Conservation (phyloP, 2,113 vertebrate genomes). For the Zeus faber region DNA sequence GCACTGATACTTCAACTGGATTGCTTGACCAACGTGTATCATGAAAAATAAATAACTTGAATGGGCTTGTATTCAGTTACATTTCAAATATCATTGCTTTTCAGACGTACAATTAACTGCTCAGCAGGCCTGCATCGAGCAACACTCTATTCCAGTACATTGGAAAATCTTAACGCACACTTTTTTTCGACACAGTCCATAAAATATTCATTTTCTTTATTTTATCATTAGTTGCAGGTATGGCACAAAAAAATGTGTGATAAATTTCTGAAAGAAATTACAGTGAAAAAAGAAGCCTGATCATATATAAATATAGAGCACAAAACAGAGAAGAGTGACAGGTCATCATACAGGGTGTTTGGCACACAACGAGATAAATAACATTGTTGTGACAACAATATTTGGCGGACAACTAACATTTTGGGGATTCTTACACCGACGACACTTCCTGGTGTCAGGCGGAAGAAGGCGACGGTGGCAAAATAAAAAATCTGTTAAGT, state of each 20-base stretch:
- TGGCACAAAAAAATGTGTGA: slow-evolving; percentile 70
- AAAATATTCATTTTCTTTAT: slow-evolving; percentile 76
- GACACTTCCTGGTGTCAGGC: too few species aligned
- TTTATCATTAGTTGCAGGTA: slow-evolving; percentile 78
- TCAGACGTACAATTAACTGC: too few species aligned
- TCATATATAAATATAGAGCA: slow-evolving; percentile 69
- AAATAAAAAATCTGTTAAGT: too few species aligned
- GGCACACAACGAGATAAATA: slow-evolving; percentile 58
- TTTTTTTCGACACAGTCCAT: slow-evolving; percentile 31
- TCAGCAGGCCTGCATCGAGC: too few species aligned
- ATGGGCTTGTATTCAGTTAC: too few species aligned
- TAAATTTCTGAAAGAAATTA: slow-evolving; percentile 71
- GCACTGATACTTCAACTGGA: too few species aligned
- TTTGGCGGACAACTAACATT: too few species aligned
- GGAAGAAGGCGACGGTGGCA: too few species aligned
- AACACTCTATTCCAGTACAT: not conserved
- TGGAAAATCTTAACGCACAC: not conserved
- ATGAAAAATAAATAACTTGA: too few species aligned
- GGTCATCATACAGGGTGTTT: slow-evolving; percentile 60
- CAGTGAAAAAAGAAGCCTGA: slow-evolving; percentile 68
- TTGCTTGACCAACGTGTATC: too few species aligned
- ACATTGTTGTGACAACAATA: slow-evolving; percentile 49
- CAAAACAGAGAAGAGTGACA: slow-evolving; percentile 73
- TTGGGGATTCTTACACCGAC: too few species aligned
- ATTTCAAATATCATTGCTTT: too few species aligned